Conservation (phyloP, 2,113 vertebrate genomes). For the Ictalurus furcatus region DNA sequence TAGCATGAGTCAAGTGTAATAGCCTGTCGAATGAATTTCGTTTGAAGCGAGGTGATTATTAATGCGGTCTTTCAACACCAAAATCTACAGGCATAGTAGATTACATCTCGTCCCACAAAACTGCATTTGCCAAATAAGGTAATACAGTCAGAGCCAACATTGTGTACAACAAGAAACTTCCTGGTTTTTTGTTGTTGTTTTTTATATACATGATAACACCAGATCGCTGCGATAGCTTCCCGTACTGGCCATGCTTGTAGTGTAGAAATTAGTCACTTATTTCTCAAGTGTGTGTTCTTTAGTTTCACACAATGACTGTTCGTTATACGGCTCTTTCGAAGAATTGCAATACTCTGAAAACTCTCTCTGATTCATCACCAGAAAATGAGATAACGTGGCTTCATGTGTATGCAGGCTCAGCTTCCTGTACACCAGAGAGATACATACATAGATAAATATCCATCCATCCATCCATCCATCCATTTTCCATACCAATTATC, state of each 20-base stretch:
- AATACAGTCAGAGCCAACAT: background rate
- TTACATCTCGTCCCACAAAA: background rate
- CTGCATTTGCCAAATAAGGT: background rate
- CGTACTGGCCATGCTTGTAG: background rate
- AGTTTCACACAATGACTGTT: background rate
- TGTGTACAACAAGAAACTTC: background rate
- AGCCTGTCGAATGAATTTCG: background rate
- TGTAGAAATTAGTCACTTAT: background rate
- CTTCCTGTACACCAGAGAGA: too few relatives aligned
- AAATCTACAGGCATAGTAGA: background rate
- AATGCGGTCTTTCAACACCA: background rate
- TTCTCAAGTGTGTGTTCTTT: background rate
- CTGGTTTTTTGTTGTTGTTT: background rate
- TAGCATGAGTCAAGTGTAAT: background rate
- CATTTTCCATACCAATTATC: too few relatives aligned
- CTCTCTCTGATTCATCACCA: background rate
- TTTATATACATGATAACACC: background rate
- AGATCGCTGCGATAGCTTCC: background rate
- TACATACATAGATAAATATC: too few relatives aligned
- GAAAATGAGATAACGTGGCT: background rate
- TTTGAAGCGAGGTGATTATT: background rate
- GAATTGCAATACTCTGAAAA: background rate
- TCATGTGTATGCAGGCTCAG: background rate
- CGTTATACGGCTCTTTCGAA: background rate
- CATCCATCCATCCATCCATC: too few relatives aligned